A percentile compares a stretch with the other conserved stretches of the same genome.
These are phyloP conservation scores for Yoshiicerus persimilis DNA, from an alignment of 1,140 invertebrate genomes.

Conservation along the genomic window DNA sequence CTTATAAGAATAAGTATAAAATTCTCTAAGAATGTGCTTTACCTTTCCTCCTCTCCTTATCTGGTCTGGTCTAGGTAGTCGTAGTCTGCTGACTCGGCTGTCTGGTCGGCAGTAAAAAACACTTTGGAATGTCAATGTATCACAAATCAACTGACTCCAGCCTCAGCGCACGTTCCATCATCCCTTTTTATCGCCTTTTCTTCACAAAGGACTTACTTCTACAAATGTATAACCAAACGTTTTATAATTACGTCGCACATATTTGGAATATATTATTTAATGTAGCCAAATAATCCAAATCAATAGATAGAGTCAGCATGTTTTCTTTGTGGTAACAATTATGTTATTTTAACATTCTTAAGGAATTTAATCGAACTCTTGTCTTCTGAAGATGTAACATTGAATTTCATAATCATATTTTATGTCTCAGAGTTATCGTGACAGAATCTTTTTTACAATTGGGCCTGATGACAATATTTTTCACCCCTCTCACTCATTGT, in stretches of 20 bases:
- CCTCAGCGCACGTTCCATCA: slow-evolving; percentile 21
- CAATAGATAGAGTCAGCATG: too few species aligned
- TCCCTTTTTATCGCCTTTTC: slow-evolving; percentile 1
- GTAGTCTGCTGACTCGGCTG: neutral
- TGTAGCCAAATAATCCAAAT: too few species aligned
- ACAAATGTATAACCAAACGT: too few species aligned
- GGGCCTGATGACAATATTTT: neutral
- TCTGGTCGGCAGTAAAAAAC: slow-evolving; percentile 24
- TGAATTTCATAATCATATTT: too few species aligned
- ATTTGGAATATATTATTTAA: too few species aligned
- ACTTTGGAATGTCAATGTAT: slow-evolving; percentile 29
- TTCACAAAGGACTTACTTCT: neutral
- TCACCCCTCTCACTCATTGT: neutral
- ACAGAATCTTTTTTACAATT: neutral
- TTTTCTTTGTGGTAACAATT: too few species aligned
- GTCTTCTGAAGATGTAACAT: too few species aligned
- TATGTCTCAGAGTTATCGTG: neutral
- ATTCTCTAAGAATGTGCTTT: neutral
- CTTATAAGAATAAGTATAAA: neutral
- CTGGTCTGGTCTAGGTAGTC: neutral
- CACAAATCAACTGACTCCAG: slow-evolving; percentile 25
- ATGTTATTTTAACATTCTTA: too few species aligned
- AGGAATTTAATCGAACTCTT: too few species aligned
- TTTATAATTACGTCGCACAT: too few species aligned
- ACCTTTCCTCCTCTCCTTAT: slow-evolving; percentile 17